Conservation (phyloP, 2,888 invertebrate genomes). For the Limnephilus lunatus region DNA sequence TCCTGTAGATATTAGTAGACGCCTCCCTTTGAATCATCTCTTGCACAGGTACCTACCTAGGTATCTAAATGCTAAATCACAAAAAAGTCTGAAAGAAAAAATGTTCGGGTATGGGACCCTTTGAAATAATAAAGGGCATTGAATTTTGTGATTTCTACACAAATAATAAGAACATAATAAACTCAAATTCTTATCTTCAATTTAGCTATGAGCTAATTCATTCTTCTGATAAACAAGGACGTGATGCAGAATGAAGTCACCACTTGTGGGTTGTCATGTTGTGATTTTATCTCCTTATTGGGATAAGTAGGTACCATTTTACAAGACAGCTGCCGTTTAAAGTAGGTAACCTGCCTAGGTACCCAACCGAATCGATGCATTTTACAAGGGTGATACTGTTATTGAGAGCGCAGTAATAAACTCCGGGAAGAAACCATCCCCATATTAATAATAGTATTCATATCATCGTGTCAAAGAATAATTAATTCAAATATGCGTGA, state of each 20-base stretch:
- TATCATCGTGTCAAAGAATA: not conserved
- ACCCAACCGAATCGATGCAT: not conserved
- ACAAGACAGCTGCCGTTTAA: not conserved
- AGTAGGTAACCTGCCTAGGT: not conserved
- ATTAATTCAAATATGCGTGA: not conserved
- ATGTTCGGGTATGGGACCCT: too few species aligned
- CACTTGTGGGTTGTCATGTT: not conserved
- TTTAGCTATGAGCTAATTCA: not conserved
- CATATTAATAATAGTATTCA: not conserved
- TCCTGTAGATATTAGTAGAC: too few species aligned
- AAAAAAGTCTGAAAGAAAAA: too few species aligned
- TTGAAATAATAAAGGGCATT: not conserved
- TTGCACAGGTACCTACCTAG: too few species aligned
- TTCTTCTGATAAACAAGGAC: not conserved
- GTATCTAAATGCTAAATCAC: too few species aligned
- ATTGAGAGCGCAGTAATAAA: not conserved
- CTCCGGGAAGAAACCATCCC: not conserved
- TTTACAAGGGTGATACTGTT: not conserved
- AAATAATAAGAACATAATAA: not conserved
- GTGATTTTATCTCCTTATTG: not conserved
- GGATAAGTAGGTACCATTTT: not conserved
- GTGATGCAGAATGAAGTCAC: constrained; percentile 16
- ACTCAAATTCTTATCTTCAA: not conserved
- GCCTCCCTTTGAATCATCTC: too few species aligned
- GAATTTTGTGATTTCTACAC: not conserved